Base-by-base conservation (phyloP, 1,140 invertebrate species). In the Charaxes varanes region DNA sequence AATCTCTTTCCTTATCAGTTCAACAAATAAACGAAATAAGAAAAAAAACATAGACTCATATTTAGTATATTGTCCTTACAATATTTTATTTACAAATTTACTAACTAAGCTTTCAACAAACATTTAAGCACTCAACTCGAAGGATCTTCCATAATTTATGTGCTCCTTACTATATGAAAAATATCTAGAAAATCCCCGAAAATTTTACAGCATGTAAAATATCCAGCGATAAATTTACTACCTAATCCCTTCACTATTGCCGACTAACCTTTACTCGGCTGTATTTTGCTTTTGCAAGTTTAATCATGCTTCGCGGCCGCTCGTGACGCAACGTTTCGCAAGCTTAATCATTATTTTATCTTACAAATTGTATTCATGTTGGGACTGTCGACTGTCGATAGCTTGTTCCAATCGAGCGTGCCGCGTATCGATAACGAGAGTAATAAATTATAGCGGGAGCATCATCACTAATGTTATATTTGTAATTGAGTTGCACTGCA, bases 261-360 rank as follows among this genome's bases (percentile, higher is more conserved):
- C 55, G 44, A 55, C 65, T 82, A 80, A 82, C 76, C 78, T 82
- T 82, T 82, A 74, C 71, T 74, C 53, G 60, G 46, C 59, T 72
- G 73, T 74, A 66, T 76, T 81, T 74, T 65, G 73, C 76, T 80
- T 78, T 80, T 80, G 78, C 76, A 80, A 82, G 78, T 78, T 78
- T 82, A 80, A 82, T 77, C 69, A 78, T 78, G 74, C 66, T 63
- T 41, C 56, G 61, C 41, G 52, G 68, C 47, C 46, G 66, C 43
- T 82, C 73, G 78, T 82, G 78, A 82, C 73, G 73, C 72, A 78
- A 77, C 50, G 57, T 82, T 82, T 82, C 73, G 72, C 68, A 82
- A 82, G 46, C 59, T 65, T 69, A 76, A 77, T 76, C 73, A 78
- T 81, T 79, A 81, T 73, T 81, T 79, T 79, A 77, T 81, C 77